Conservation (phyloP, 2,797 vertebrate genomes). For the Enteromius thamalakanensis region DNA sequence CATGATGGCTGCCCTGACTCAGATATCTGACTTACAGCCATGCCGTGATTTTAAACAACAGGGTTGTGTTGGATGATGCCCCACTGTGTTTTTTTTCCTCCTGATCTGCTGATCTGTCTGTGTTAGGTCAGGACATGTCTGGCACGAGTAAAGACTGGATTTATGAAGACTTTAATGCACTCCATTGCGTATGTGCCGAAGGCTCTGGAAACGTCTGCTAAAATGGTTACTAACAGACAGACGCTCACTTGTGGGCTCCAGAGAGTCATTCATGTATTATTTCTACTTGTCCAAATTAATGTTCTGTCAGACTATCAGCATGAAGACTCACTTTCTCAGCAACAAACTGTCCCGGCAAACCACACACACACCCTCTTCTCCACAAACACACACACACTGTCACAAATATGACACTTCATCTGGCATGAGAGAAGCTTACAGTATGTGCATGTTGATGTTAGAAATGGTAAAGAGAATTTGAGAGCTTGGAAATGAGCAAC, state of each 20-base stretch:
- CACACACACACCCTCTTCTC: constrained; percentile 32
- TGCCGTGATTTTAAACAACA: constrained; percentile 64
- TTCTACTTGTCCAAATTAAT: constrained; percentile 67
- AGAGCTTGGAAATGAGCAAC: not conserved
- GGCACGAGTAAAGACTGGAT: constrained; percentile 69
- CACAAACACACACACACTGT: not conserved
- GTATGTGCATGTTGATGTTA: constrained; percentile 16
- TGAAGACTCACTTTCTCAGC: constrained; percentile 59
- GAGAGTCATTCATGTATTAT: constrained; percentile 65
- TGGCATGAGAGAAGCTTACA: constrained; percentile 68
- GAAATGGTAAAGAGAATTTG: not conserved
- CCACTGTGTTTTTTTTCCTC: constrained; percentile 67
- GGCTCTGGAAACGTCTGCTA: constrained; percentile 63
- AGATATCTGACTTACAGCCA: constrained; percentile 62
- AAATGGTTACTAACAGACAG: constrained; percentile 70
- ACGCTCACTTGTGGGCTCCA: constrained; percentile 37
- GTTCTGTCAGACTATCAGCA: constrained; percentile 67
- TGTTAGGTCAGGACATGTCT: constrained; percentile 64
- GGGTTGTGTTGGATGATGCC: constrained; percentile 58
- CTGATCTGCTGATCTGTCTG: constrained; percentile 67
- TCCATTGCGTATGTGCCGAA: constrained; percentile 69
- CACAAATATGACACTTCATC: constrained; percentile 54
- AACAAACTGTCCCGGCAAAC: constrained; percentile 33
- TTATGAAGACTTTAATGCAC: constrained; percentile 79
- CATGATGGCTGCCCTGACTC: constrained; percentile 72